Percentiles rank a stretch among this genome's conserved stretches.
These are phyloP conservation scores for Atherinomorus stipes DNA, from an alignment of 2,113 vertebrate species.

Conservation along the genomic window DNA sequence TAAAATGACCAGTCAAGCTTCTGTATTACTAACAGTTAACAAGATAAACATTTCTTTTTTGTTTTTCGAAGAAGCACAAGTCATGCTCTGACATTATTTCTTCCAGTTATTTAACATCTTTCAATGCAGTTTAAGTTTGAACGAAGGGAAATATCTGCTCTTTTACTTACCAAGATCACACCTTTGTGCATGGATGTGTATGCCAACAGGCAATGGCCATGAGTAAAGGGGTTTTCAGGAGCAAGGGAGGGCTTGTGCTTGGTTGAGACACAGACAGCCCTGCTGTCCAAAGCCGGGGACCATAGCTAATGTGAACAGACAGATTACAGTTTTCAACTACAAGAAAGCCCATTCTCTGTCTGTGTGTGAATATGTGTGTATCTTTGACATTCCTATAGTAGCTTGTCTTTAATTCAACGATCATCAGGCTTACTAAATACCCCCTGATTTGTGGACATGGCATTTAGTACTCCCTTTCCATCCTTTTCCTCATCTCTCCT, in stretches of 20 bases:
- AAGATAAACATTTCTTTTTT: too few relatives aligned
- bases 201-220: neutral
- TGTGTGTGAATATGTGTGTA: neutral
- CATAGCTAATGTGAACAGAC: conserved; percentile 54
- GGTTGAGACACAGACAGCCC: conserved; percentile 32
- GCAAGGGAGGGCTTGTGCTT: conserved; percentile 30
- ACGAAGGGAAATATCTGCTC: neutral
- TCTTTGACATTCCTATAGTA: conserved; percentile 50
- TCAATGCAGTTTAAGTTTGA: neutral
- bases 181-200: neutral
- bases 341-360: conserved; percentile 8
- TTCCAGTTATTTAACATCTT: neutral
- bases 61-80: too few relatives aligned
- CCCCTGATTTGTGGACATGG: conserved; percentile 64
- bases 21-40: too few relatives aligned
- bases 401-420: conserved; percentile 52
- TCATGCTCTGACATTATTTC: neutral
- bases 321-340: conserved; percentile 35
- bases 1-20: too few relatives aligned
- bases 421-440: conserved; percentile 52
- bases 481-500: conserved; percentile 25
- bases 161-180: neutral
- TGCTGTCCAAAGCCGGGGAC: conserved; percentile 21
- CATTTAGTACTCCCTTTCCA: conserved; percentile 53
- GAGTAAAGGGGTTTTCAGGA: conserved; percentile 2